A percentile compares a stretch with the other conserved stretches of the same genome.
phyloP scores from a whole-genome alignment of 2,797 vertebrate species.

The Calcarius lapponicus region DNA sequence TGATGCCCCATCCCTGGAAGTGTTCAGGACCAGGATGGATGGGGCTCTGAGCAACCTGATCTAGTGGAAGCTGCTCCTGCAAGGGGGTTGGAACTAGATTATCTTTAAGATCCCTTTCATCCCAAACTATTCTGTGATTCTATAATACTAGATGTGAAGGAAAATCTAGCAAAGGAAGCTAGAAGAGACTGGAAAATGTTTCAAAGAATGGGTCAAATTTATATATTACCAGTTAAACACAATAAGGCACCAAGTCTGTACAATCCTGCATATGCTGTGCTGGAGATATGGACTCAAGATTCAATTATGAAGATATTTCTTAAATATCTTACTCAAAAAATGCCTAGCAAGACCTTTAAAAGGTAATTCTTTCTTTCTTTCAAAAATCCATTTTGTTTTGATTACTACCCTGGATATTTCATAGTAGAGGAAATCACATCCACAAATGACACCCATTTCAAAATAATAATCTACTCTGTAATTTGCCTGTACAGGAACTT shows the following conservation, averaged over 20 bases:
- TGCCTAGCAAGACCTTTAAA: background rate
- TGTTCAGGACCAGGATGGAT: background rate
- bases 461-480: background rate
- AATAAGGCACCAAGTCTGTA: background rate
- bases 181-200: background rate
- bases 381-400: background rate
- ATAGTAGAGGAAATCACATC: background rate
- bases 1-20: background rate
- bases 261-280: background rate
- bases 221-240: background rate
- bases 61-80: background rate
- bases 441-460: background rate
- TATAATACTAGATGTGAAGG: background rate
- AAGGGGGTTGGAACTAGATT: background rate
- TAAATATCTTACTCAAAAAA: background rate
- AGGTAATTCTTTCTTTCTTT: background rate
- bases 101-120: background rate
- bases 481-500: background rate
- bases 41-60: background rate
- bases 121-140: background rate
- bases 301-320: background rate
- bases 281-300: background rate
- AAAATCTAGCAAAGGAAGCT: background rate
- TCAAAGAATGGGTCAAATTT: background rate
- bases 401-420: background rate